Evolutionary conservation across 37 sponge, comb jelly and placozoan genomes (phyloP).

Genomic region (Oopsacas minuta): DNA sequence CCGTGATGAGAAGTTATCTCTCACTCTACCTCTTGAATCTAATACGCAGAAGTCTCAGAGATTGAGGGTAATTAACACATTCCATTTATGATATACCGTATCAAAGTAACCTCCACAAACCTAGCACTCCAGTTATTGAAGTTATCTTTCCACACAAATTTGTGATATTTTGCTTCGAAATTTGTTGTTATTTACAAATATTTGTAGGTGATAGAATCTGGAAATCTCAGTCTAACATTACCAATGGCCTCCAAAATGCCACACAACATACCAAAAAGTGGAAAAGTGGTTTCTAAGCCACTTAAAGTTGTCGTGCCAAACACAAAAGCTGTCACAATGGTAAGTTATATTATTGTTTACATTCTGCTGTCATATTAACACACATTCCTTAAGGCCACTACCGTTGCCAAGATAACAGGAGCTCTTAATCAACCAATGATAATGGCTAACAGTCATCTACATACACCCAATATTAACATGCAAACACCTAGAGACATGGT

Average conservation of each 20-base stretch:
- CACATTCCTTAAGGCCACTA: not conserved
- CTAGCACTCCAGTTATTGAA: too few relatives aligned
- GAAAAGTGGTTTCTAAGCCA: not conserved
- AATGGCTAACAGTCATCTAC: constrained; percentile 6
- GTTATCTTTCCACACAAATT: too few relatives aligned
- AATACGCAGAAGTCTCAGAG: not conserved
- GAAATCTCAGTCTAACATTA: not conserved
- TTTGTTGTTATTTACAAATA: too few relatives aligned
- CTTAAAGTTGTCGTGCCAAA: not conserved
- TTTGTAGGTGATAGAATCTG: constrained; percentile 18
- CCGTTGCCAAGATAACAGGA: not conserved
- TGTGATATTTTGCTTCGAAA: too few relatives aligned
- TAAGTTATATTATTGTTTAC: not conserved
- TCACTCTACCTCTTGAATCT: not conserved
- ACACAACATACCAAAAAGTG: not conserved
- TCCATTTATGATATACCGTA: too few relatives aligned
- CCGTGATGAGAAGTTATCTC: not conserved
- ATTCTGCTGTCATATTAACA: not conserved
- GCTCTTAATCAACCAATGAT: not conserved
- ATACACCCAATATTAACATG: not conserved
- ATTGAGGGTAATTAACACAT: not conserved
- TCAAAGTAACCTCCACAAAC: too few relatives aligned
- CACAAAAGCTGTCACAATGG: not conserved
- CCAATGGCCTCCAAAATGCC: not conserved
- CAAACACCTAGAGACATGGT: not conserved